Evolutionary conservation across 2,888 invertebrate genomes (phyloP).

Genomic region (Bembecia ichneumoniformis): DNA sequence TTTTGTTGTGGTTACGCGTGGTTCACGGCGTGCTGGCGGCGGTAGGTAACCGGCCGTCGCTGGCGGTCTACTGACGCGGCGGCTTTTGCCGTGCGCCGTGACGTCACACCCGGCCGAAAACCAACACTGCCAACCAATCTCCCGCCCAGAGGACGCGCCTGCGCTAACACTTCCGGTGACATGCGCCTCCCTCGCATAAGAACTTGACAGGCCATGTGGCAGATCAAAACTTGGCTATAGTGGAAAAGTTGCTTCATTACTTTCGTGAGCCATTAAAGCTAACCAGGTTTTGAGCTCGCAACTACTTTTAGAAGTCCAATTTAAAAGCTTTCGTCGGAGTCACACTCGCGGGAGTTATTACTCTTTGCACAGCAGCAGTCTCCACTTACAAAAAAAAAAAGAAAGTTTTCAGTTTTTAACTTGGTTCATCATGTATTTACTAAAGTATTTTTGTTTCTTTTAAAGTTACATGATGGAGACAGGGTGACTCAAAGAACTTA

Average conservation of each 20-base stretch:
- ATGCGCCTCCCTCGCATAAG: conserved; percentile 2
- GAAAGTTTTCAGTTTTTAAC: too few relatives aligned
- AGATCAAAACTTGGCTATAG: conserved; percentile 19
- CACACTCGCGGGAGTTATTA: too few relatives aligned
- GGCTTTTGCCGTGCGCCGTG: conserved; percentile 21
- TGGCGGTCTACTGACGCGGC: conserved; percentile 29
- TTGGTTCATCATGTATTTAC: too few relatives aligned
- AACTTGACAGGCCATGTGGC: conserved; percentile 3
- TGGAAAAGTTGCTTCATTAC: conserved; percentile 25
- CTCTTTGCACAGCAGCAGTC: too few relatives aligned
- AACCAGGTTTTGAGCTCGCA: too few relatives aligned
- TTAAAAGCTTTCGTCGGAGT: too few relatives aligned
- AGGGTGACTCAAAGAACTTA: too few relatives aligned
- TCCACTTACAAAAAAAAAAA: too few relatives aligned
- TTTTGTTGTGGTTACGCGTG: conserved; percentile 49
- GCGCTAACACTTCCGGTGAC: background rate
- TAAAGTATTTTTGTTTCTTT: too few relatives aligned
- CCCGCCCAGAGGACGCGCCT: background rate
- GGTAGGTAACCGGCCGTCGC: conserved; percentile 18
- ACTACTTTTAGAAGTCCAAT: too few relatives aligned
- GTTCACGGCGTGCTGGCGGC: conserved; percentile 15
- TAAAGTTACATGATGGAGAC: too few relatives aligned
- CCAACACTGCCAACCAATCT: background rate
- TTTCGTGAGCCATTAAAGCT: conserved; percentile 1
- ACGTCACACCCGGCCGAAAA: conserved; percentile 30